A percentile compares a stretch with the other conserved stretches of the same genome.
Evolutionary conservation across 2,888 invertebrate genomes (phyloP).

Genomic region (Tetrapedia diversipes): DNA sequence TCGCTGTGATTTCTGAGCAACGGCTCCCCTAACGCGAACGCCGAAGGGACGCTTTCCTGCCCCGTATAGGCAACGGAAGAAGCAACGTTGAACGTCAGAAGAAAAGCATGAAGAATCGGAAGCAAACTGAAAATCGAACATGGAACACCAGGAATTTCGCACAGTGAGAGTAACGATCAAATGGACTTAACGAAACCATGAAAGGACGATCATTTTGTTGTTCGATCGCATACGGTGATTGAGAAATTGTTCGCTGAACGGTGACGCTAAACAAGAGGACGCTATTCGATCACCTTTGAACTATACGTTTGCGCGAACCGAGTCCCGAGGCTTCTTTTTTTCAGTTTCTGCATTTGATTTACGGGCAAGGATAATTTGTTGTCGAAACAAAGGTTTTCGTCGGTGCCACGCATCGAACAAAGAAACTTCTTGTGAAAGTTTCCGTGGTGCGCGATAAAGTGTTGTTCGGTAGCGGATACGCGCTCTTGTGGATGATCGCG

Average conservation of each 20-base stretch:
- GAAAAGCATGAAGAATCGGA: conserved; percentile 27
- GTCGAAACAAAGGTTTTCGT: conserved; percentile 34
- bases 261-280: background rate
- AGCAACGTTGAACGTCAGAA: background rate
- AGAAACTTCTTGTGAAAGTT: conserved; percentile 67
- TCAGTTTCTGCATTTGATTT: too few species aligned
- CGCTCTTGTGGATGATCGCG: conserved; percentile 50
- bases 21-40: background rate
- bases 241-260: background rate
- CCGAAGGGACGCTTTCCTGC: background rate
- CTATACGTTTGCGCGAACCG: background rate
- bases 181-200: conserved; percentile 14
- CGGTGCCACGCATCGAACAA: conserved; percentile 46
- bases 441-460: conserved; percentile 59
- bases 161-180: background rate
- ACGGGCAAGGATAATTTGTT: background rate
- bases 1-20: background rate
- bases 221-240: conserved; percentile 20
- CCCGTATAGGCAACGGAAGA: background rate
- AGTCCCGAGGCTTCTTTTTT: too few species aligned
- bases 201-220: conserved; percentile 3
- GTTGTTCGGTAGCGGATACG: conserved; percentile 41
- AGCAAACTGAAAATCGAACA: background rate
- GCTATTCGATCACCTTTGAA: background rate
- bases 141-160: background rate